phyloP scores from a whole-genome alignment of 2,797 vertebrate species.

The Clarias platycephalus region DNA sequence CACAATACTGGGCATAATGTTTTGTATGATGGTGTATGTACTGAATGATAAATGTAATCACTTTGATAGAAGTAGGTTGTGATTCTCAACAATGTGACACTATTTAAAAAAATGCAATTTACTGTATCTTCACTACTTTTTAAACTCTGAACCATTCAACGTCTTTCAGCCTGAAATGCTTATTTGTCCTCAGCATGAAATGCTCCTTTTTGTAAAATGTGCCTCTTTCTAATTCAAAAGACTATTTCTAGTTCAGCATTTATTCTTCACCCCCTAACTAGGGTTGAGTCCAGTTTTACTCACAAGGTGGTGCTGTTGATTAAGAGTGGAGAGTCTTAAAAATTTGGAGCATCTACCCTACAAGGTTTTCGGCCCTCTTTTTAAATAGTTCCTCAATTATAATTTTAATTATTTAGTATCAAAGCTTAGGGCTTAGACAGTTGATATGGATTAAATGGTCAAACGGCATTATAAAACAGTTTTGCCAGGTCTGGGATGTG shows the following conservation, averaged over 20 bases:
- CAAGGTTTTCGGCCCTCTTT: neutral
- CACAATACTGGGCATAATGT: no score
- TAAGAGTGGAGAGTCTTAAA: neutral
- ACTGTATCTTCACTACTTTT: neutral
- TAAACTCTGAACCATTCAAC: neutral
- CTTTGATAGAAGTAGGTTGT: neutral
- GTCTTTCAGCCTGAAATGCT: no score
- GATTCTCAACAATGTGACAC: neutral
- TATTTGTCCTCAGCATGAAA: neutral
- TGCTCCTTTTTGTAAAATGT: neutral
- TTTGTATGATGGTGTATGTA: neutral
- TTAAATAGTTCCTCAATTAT: slow-evolving; percentile 3
- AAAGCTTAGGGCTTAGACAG: neutral
- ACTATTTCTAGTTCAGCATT: neutral
- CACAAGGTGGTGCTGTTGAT: slow-evolving; percentile 35
- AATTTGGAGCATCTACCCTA: neutral
- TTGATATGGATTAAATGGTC: slow-evolving; percentile 4
- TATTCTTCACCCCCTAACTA: neutral
- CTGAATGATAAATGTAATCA: neutral
- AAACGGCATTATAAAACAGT: neutral
- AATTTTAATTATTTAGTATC: neutral
- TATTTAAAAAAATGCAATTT: neutral
- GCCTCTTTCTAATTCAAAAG: neutral
- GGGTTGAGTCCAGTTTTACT: neutral
- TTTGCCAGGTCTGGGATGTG: neutral